Base-by-base conservation (phyloP, 2,888 invertebrate genomes). In the Tetramorium bicarinatum region DNA sequence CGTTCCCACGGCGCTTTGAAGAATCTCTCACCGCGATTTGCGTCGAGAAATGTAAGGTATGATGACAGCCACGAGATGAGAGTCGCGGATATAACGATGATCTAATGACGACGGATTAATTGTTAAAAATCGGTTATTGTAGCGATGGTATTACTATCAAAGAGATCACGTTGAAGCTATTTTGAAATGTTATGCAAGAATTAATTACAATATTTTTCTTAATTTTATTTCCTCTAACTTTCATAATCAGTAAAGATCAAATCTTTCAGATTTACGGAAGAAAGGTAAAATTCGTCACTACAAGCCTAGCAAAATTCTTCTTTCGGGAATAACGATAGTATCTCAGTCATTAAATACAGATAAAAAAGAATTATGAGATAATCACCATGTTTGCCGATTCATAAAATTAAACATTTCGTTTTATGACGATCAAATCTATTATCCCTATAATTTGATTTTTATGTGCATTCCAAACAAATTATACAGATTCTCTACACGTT, bases 1-100 rank as follows among this genome's bases (percentile, higher is more conserved):
- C 25, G 52, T 62, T 81, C 81, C 41, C 81, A 81, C 81, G 82
- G 56, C 52, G 18, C 25, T 49, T 64, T 47, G 81, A 25, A 54
- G 44, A 59, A 2, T 9, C 44, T 82, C 61, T 77, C 29, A n/a
- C 21, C 77, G 66, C 61, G 25, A 66, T 56, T 77, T 56, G 52
- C 13, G 61, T 13, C 29, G 25, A 72, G 52, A 77, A 81, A 64
- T 52, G 18, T 44, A 47, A 49, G 13, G 47, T 47, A 56, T 21
- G 59, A 59, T 15, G 34, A 21, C 34, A 41, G 21, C 44, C 47
- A 38, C 56, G 47, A 47, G 44, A 15, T 34, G 34, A 44, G 34
- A 69, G 34, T 11, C 18, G 69, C 13, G 2, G 56, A 69, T 44
- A 54, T n/a, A 25, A 44, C 29, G 3, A 41, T 7, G 7, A 59